Conservation (phyloP, 2,113 vertebrate species). For the Prunella fulvescens region DNA sequence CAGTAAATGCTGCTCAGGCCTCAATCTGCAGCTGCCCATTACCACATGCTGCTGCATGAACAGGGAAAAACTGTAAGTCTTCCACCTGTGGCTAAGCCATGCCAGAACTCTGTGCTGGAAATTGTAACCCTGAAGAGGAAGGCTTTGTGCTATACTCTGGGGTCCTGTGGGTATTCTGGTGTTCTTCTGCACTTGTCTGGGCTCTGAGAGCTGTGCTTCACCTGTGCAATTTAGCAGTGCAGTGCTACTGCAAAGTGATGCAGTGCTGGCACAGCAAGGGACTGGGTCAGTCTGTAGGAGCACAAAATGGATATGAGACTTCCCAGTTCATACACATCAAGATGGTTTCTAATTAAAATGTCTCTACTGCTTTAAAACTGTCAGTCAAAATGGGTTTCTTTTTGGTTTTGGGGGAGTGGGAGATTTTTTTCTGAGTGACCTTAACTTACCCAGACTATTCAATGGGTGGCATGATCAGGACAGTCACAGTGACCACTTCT, state of each 20-base stretch:
- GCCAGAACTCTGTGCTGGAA: not conserved
- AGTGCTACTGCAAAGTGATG: not conserved
- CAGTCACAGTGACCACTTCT: constrained; percentile 46
- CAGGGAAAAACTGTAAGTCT: not conserved
- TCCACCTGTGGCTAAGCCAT: not conserved
- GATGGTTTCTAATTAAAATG: not conserved
- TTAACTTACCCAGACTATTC: constrained; percentile 38
- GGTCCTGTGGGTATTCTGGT: not conserved
- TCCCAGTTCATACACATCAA: not conserved
- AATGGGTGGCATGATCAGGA: not conserved
- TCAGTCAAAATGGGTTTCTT: not conserved
- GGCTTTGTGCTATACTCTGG: not conserved
- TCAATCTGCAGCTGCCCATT: not conserved
- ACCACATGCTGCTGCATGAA: not conserved
- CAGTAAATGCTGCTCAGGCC: not conserved
- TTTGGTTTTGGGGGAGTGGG: not conserved
- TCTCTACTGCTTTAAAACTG: not conserved
- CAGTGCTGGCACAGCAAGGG: not conserved
- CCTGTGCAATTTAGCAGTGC: too few species aligned
- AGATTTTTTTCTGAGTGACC: constrained; percentile 36
- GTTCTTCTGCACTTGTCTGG: not conserved
- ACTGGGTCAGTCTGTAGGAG: not conserved
- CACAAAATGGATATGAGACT: not conserved
- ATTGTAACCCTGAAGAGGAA: not conserved
- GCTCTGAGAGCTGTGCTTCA: not conserved